Conservation (phyloP, 1,140 invertebrate species). For the Nylanderia fulva region DNA sequence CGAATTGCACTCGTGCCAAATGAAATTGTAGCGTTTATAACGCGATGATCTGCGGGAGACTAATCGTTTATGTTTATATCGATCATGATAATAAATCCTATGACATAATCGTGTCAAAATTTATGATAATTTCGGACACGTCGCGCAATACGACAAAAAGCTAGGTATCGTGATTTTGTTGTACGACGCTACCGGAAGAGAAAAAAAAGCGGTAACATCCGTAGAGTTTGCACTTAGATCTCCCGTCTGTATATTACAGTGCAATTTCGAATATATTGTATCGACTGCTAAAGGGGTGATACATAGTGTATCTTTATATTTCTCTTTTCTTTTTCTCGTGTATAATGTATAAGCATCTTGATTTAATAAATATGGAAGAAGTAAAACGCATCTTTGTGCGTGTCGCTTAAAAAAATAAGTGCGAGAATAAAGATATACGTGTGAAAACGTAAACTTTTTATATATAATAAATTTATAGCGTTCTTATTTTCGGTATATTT, state of each 20-base stretch:
- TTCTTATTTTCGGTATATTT: slow-evolving; percentile 70
- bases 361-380: slow-evolving; percentile 62
- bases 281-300: slow-evolving; percentile 67
- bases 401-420: slow-evolving; percentile 63
- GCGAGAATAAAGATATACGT: slow-evolving; percentile 64
- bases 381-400: slow-evolving; percentile 65
- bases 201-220: slow-evolving; percentile 64
- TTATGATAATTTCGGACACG: slow-evolving; percentile 38
- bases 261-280: slow-evolving; percentile 73
- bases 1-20: slow-evolving; percentile 73
- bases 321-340: slow-evolving; percentile 44
- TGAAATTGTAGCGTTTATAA: slow-evolving; percentile 66
- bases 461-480: slow-evolving; percentile 67
- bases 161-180: slow-evolving; percentile 34
- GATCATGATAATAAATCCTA: slow-evolving; percentile 17
- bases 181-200: slow-evolving; percentile 64
- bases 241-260: slow-evolving; percentile 72
- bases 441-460: slow-evolving; percentile 62
- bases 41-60: slow-evolving; percentile 30
- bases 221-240: slow-evolving; percentile 70
- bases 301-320: slow-evolving; percentile 33
- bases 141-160: slow-evolving; percentile 46
- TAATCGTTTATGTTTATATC: slow-evolving; percentile 47
- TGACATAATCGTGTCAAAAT: slow-evolving; percentile 24
- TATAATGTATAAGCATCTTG: slow-evolving; percentile 66